A percentile compares a stretch with the other conserved stretches of the same genome.
These are phyloP conservation scores for Tenualosa ilisha DNA, from an alignment of 2,797 vertebrate species.

Conservation along the genomic window DNA sequence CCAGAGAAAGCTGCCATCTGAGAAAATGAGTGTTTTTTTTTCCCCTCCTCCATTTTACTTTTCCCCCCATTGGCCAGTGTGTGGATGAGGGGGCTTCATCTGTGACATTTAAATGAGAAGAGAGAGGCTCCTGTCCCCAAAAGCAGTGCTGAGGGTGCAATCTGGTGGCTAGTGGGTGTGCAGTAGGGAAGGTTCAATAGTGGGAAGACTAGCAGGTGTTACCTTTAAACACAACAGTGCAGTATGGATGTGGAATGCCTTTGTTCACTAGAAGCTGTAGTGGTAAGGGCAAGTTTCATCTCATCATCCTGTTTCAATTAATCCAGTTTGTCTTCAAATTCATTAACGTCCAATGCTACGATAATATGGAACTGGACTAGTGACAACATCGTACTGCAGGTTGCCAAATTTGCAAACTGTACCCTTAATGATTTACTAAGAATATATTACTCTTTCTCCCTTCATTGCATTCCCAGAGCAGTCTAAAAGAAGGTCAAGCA, in stretches of 20 bases:
- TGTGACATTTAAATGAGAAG: constrained; percentile 16
- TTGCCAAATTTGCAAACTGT: background rate
- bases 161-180: background rate
- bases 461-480: constrained; percentile 47
- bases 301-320: background rate
- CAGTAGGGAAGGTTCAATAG: background rate
- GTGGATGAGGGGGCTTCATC: background rate
- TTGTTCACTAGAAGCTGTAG: background rate
- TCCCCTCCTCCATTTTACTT: background rate
- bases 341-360: background rate
- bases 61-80: background rate
- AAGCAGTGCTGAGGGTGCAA: constrained; percentile 7
- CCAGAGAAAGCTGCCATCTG: constrained; percentile 14
- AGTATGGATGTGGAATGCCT: background rate
- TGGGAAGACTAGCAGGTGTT: background rate
- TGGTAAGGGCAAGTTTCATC: background rate
- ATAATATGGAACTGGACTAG: background rate
- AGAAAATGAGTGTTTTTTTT: background rate
- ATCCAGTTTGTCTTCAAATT: background rate
- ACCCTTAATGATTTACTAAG: background rate
- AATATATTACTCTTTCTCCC: background rate
- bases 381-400: background rate
- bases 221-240: constrained; percentile 1
- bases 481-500: constrained; percentile 60
- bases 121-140: background rate